Base-by-base conservation (phyloP, 2,113 vertebrate species). In the Apistogramma diplotaenia region DNA sequence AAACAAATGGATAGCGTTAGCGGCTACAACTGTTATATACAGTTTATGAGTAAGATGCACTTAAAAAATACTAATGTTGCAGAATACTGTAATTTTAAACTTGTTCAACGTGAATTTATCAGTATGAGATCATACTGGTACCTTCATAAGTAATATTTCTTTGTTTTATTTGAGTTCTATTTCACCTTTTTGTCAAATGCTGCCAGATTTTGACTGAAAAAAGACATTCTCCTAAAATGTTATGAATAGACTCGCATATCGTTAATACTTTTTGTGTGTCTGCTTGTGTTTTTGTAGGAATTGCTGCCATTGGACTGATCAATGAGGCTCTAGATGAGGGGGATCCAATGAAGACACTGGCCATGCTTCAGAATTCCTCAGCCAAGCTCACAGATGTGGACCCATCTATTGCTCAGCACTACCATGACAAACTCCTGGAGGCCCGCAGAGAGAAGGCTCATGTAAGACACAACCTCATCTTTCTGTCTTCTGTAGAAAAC, bases 311-410 rank as follows among this genome's bases (percentile, higher is more conserved):
- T 37, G 97, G 97, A 13, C 91, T 96, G 82, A 99, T 99, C 85
- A 99, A 99, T 2, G 98, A 99, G 93, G 97, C 98, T 8, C 90
- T 99, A 93, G 97, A 99, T 56, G 97, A 98, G 78, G 98, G 98
- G 0, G 96, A 99, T 23, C 78, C 96, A 10, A 89, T 76, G 46
- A 98, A 96, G 93, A 99, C 97, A 0, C 90, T 99, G 90, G 94
- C 94, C 56, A 96, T 96, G 23, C 90, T 99, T 74, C 97, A 97
- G 91, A 96, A 96, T 65, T 95, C 97, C 0, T 96, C 98, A 0
- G 98, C 98, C 73, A 99, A 99, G 87, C 92, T 99, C 4, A 96
- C 96, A 2, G 97, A 96, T 0, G 97, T 99, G 54, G 93, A 92
- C 4, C 92, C 95, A 0, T 90, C 94, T 0, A 94, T 99, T 73